Base-by-base conservation (phyloP, 2,797 vertebrate genomes). In the Scolopax bukidnonensis region DNA sequence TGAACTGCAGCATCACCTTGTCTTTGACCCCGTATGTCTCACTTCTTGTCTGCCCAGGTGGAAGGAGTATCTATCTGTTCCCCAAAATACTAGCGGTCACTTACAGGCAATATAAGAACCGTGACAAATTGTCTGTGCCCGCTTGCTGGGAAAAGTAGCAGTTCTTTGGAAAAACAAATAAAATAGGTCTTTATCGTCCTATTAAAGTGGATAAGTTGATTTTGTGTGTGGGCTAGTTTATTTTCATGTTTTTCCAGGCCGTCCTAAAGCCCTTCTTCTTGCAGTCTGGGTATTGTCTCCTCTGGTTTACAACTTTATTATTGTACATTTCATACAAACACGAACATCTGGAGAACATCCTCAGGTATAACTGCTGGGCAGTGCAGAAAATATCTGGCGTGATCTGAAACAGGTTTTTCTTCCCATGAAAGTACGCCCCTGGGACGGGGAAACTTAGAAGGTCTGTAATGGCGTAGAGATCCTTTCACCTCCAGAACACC, bases 311-410 rank as follows among this genome's bases (percentile, higher is more conserved):
- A 96, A 86, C 93, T 98, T 98, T 95, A 96, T 97, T 97, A 95
- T 85, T 90, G 59, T 40, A 57, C 65, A 75, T 93, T 92, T 96
- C 85, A 60, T 97, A 92, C 96, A 97, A 97, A 96, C 89, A 90
- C 12, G 38, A 96, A 94, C 97, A 97, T 98, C 97, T 98, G 97
- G 97, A 97, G 98, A 96, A 91, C 97, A 98, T 97, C 97, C 96
- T 96, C 96, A 97, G 97, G 95, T 98, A 92, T 96, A 96, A 96
- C 95, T 97, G 96, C 96, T 96, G 97, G 96, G 94, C 67, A 93
- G 67, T 23, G 33, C 57, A 87, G 78, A 95, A 96, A 89, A 95
- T 92, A 87, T 60, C 89, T 90, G 47, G 57, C 7, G 6, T 95
- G 92, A 95, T 95, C 89, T 94, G 89, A 95, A 96, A 91, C 87